A percentile compares a stretch with the other conserved stretches of the same genome.
Evolutionary conservation across 2,797 vertebrate species (phyloP).

Genomic region (Pipistrellus pygmaeus): DNA sequence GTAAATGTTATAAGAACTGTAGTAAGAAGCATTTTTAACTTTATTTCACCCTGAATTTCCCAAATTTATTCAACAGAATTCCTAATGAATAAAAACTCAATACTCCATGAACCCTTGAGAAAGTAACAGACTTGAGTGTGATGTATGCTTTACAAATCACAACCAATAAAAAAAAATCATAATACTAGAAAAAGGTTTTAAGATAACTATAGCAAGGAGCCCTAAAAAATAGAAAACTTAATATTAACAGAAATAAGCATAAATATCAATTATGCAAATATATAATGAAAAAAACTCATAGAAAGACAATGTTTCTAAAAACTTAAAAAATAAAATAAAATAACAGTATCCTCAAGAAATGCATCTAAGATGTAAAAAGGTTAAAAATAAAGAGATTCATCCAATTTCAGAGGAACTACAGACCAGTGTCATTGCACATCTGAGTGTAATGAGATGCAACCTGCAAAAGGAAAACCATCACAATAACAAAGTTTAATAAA

Average conservation of each 20-base stretch:
- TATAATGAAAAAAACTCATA: not conserved
- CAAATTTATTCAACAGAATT: slow-evolving; percentile 8
- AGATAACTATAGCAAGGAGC: not conserved
- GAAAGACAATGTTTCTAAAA: slow-evolving; percentile 6
- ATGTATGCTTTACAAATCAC: not conserved
- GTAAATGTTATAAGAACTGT: not conserved
- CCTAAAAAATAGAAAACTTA: not conserved
- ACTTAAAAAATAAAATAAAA: not conserved
- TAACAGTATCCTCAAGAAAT: not conserved
- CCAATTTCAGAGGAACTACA: slow-evolving; percentile 18
- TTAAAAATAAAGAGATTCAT: slow-evolving; percentile 6
- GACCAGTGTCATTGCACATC: not conserved
- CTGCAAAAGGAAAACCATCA: not conserved
- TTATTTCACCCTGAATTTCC: slow-evolving; percentile 4
- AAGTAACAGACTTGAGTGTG: not conserved
- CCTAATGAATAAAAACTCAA: slow-evolving; percentile 18
- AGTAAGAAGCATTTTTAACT: slow-evolving; percentile 7
- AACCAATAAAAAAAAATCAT: slow-evolving; percentile 35
- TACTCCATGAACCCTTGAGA: not conserved
- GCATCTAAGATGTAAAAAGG: not conserved
- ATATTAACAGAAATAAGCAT: not conserved
- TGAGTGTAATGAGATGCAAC: not conserved
- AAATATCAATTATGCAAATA: not conserved
- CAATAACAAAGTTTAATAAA: slow-evolving; percentile 4
- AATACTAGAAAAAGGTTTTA: slow-evolving; percentile 18